Evolutionary conservation across 2,888 invertebrate genomes (phyloP).

Genomic region (Stratiomys singularior): DNA sequence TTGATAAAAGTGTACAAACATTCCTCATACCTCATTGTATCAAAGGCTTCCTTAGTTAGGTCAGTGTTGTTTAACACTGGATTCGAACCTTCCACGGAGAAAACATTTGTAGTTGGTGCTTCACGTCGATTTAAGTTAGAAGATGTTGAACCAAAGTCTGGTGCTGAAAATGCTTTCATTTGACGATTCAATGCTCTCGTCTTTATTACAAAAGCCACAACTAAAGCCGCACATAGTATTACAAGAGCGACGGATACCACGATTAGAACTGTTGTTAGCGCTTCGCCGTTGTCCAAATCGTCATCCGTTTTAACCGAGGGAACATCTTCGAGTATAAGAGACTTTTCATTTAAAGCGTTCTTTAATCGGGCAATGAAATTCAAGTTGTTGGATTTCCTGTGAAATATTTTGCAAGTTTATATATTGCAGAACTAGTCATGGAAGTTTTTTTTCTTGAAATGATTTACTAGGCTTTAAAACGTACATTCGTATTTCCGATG

Average conservation of each 20-base stretch:
- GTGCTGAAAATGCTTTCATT: constrained; percentile 72
- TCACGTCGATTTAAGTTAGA: constrained; percentile 67
- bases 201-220: constrained; percentile 69
- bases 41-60: constrained; percentile 45
- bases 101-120: constrained; percentile 76
- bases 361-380: constrained; percentile 66
- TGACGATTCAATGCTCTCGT: constrained; percentile 70
- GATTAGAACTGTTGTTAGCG: constrained; percentile 68
- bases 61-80: constrained; percentile 72
- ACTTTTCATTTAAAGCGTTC: constrained; percentile 60
- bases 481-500: constrained; percentile 67
- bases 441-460: neutral
- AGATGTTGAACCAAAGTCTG: constrained; percentile 72
- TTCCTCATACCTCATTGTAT: constrained; percentile 46
- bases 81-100: constrained; percentile 77
- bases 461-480: neutral
- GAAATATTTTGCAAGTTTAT: constrained; percentile 1
- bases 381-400: constrained; percentile 67
- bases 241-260: constrained; percentile 68
- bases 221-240: constrained; percentile 67
- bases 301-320: constrained; percentile 61
- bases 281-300: constrained; percentile 60
- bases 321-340: constrained; percentile 67
- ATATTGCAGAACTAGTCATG: neutral
- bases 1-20: neutral